Evolutionary conservation across 2,888 invertebrate species (phyloP).

Genomic region (Diplolepis rosae): DNA sequence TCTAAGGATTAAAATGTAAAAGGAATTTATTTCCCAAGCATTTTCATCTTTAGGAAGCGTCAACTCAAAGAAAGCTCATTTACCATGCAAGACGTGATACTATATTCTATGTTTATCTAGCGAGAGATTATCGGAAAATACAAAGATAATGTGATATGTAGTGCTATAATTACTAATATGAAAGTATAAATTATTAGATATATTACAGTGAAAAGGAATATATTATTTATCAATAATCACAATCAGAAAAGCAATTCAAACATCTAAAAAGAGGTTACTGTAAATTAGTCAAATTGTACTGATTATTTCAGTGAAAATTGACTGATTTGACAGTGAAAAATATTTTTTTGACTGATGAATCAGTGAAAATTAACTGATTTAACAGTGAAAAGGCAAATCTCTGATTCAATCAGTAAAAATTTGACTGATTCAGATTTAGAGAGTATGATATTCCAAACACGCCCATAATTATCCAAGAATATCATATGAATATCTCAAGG

Average conservation of each 20-base stretch:
- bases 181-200: neutral
- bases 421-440: too few species aligned
- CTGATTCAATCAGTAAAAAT: too few species aligned
- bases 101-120: constrained; percentile 17
- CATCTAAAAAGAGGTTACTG: too few species aligned
- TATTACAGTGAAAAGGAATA: neutral
- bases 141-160: constrained; percentile 4
- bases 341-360: too few species aligned
- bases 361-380: too few species aligned
- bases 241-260: too few species aligned
- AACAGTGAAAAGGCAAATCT: too few species aligned
- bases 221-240: neutral
- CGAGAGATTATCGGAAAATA: constrained; percentile 10
- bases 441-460: neutral
- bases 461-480: neutral
- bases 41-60: constrained; percentile 2
- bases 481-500: too few species aligned
- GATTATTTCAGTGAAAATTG: too few species aligned
- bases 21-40: neutral
- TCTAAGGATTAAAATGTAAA: neutral
- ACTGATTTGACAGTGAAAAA: too few species aligned
- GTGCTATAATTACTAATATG: neutral
- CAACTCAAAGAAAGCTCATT: constrained; percentile 13
- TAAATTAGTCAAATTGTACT: too few species aligned
- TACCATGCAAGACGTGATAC: constrained; percentile 12